Evolutionary conservation across 2,113 vertebrate species (phyloP), one percentile per base, ranked within the genome.

Genomic region (Spea multiplicata): DNA sequence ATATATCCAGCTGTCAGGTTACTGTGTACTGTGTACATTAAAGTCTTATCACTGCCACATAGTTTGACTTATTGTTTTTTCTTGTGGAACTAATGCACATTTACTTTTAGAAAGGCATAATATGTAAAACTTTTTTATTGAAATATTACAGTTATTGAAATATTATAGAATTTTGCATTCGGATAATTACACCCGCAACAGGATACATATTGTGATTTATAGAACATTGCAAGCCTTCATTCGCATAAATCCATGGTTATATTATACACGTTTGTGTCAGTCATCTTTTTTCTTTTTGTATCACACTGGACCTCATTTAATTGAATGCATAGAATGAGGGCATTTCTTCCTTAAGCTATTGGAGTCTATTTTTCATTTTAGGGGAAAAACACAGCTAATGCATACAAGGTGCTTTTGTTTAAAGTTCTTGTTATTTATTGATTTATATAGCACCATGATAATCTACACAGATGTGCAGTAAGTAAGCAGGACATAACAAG

Each of bases 211-310:
- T 70, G 14, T 50, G 48, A 70, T 70, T 50, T 70, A 70, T 46
- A 50, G n/a, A 17, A 70, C 67, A 70, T 70, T 70, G 5, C 67
- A 16, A 48, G 14, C 46, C 67, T 70, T 49, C 48, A 52, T 70
- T 70, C 50, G 13, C 46, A 70, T 70, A 70, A 16, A 6, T 16
- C 67, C 13, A 17, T 3, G 48, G 14, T 5, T 30, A 64, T 48
- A 70, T 49, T 9, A 70, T 70, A 50, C 46, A 49, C 13, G 14
- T 14, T 70, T n/a, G 14, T 70, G 67, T 70, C 67, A 70, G n/a
- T 70, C 48, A 50, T 70, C 13, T 44, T 50, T n/a, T 49, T 70
- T n/a, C 67, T 70, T 69, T 1, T 70, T 50, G 48, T 70, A 48
- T 9, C 67, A 50, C 48, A 48, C 10, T 13, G 67, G 67, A 55